Evolutionary conservation across 1,140 invertebrate genomes (phyloP).

Genomic region (Drosophila parvula): DNA sequence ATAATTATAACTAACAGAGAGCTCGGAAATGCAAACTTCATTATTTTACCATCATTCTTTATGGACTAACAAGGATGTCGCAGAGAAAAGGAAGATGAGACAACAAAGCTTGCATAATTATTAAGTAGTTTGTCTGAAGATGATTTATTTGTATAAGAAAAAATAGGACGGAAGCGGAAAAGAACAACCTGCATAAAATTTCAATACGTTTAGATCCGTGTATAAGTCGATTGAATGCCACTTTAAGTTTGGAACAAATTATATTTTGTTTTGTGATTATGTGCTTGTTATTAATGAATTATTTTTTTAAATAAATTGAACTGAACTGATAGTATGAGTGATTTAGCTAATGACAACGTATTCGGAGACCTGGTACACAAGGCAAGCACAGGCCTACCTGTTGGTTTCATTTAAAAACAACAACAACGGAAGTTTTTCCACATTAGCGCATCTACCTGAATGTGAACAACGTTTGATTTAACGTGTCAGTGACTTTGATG

Average conservation of each 20-base stretch:
- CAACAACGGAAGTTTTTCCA: constrained; percentile 8
- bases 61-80: background rate
- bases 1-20: background rate
- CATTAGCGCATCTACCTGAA: background rate
- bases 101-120: background rate
- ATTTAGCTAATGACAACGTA: background rate
- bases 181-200: constrained; percentile 3
- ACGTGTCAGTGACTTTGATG: constrained; percentile 57
- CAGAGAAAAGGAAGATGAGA: background rate
- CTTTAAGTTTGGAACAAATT: background rate
- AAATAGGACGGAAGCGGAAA: constrained; percentile 12
- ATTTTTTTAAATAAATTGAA: background rate
- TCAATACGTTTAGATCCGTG: background rate
- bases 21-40: background rate
- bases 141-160: background rate
- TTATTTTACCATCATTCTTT: background rate
- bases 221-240: background rate
- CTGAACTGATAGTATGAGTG: background rate
- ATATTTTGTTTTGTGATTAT: background rate
- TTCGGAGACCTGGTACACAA: background rate
- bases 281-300: background rate
- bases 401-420: constrained; percentile 3
- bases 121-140: background rate
- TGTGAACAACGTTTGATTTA: constrained; percentile 17
- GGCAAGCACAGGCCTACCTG: background rate